These are phyloP conservation scores for Corvus cornix DNA, from an alignment of 2,113 vertebrate species.

Conservation along the genomic window DNA sequence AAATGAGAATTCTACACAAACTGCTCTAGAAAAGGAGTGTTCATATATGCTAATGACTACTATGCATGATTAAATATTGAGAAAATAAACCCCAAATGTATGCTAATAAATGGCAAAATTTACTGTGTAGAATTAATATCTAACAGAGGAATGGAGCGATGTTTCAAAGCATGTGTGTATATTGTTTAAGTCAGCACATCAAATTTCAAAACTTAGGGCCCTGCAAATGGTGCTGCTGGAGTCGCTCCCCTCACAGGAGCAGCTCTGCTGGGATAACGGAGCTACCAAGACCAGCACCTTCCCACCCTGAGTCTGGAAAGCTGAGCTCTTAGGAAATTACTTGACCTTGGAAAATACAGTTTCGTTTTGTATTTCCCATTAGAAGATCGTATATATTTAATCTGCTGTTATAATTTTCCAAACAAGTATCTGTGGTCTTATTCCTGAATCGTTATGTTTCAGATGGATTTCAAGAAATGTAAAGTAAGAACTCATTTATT, in stretches of 20 bases:
- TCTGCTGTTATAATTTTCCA: background rate
- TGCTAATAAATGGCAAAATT: slow-evolving; percentile 61
- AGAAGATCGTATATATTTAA: background rate
- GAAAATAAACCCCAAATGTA: slow-evolving; percentile 62
- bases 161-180: background rate
- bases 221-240: background rate
- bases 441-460: background rate
- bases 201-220: background rate
- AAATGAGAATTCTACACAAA: slow-evolving; percentile 59
- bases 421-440: background rate
- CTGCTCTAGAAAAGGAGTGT: slow-evolving; percentile 47
- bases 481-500: background rate
- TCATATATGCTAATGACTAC: slow-evolving; percentile 58
- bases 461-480: background rate
- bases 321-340: background rate
- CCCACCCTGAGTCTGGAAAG: background rate
- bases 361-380: background rate
- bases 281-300: background rate
- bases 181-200: background rate
- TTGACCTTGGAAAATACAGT: background rate
- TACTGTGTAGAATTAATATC: slow-evolving; percentile 23
- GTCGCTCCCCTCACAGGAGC: background rate
- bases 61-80: slow-evolving; percentile 51
- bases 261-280: background rate
- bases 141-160: background rate